Conservation (phyloP, 2,888 invertebrate genomes). For the Idaea dimidiata region DNA sequence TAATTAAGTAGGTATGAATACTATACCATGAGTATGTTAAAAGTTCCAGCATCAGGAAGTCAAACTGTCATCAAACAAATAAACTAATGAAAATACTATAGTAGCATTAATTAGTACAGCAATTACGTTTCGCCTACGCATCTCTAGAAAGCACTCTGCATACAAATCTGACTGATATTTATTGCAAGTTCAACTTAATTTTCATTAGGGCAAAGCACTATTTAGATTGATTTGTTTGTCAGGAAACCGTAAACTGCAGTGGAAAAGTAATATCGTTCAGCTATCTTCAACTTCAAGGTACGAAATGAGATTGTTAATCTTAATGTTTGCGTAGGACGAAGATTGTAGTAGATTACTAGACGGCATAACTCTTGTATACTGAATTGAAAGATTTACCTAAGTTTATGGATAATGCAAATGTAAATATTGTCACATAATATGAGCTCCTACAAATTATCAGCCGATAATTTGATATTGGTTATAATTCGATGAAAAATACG, state of each 20-base stretch:
- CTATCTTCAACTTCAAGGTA: background rate
- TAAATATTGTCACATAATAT: background rate
- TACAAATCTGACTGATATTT: background rate
- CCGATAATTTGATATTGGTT: too few relatives aligned
- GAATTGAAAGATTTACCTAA: background rate
- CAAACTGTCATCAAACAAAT: background rate
- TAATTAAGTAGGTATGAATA: background rate
- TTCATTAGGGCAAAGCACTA: background rate
- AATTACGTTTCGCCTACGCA: conserved; percentile 24
- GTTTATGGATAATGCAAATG: background rate
- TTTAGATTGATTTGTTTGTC: conserved; percentile 4
- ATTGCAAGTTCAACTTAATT: background rate
- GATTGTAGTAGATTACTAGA: background rate
- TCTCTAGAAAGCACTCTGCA: conserved; percentile 21
- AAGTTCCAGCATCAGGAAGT: background rate
- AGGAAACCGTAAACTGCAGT: conserved; percentile 1
- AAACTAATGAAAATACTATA: background rate
- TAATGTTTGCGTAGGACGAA: background rate
- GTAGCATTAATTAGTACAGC: conserved; percentile 27
- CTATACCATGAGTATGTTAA: background rate
- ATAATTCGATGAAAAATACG: too few relatives aligned
- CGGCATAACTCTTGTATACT: background rate
- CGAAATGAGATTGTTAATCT: background rate
- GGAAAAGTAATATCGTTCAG: background rate
- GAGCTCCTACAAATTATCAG: too few relatives aligned